Evolutionary conservation across 1,140 invertebrate genomes (phyloP), one percentile per base, ranked within the genome.

Genomic region (Potamilus streckersoni): DNA sequence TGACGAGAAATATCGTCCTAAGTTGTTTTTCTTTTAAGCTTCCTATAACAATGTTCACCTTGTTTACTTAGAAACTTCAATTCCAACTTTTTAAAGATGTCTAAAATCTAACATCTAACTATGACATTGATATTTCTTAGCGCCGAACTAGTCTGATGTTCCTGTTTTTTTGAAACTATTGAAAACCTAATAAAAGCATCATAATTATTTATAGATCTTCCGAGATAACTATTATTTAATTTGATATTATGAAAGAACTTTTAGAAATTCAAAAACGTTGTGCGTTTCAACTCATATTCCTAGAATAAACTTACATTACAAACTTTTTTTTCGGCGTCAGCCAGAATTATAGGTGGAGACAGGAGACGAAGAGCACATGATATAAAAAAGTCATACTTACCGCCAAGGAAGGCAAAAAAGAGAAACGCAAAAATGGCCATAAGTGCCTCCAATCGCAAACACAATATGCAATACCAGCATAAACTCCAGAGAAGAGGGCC

Each of bases 371-470:
- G 31, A 2, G 19, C 62, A 64, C 1, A 64, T 16, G 31, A 64
- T 12, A 68, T 38, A 68, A 31, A 55, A 49, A 8, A 49, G 38
- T 0, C 38, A n/a, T 62, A 70, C 71, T 71, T 75, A 81, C 79
- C 70, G 74, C 61, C 68, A 78, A 78, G 14, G 60, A 66, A 8
- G 76, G 55, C 1, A 81, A 81, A 31, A 23, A 38, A 59, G 3
- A 73, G 74, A 4, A 78, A 8, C 15, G 58, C 59, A 38, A 74
- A 27, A 12, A 62, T 59, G 16, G 77, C 20, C 0, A 55, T 13
- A 82, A 60, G 20, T 82, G 64, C 27, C 49, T 49, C 80, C 80
- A 82, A 20, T 82, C 76, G 38, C 76, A 71, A 1, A 79, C 38
- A n/a, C 71, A 65, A 69, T 69, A 79, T 6, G 78, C n/a, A 5